Percentiles rank a stretch among this genome's conserved stretches.
Conservation (phyloP, 1,140 invertebrate genomes). For the Cydia strobilella region DNA sequence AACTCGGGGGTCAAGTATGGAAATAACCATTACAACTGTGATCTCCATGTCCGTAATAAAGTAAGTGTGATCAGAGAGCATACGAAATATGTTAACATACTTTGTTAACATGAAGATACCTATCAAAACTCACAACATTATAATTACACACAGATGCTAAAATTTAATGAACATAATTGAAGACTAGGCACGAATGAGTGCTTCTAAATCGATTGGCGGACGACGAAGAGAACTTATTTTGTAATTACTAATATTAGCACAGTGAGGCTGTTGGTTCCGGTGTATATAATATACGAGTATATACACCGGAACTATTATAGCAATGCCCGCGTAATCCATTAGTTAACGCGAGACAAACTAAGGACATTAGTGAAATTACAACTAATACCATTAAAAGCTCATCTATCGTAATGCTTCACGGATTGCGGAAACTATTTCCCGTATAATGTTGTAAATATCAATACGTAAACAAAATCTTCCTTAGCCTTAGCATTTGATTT, state of each 20-base stretch:
- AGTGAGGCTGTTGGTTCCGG: not conserved
- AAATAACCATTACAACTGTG: not conserved
- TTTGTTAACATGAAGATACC: not conserved
- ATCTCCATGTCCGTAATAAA: not conserved
- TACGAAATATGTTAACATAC: no score
- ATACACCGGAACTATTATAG: no score
- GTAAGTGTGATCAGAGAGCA: not conserved
- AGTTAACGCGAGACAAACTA: conserved; percentile 51
- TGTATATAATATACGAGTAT: no score
- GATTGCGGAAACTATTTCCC: conserved; percentile 12
- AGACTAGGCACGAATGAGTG: not conserved
- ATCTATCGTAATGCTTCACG: conserved; percentile 43
- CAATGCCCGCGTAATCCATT: conserved; percentile 51
- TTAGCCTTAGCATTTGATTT: no score
- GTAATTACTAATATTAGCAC: not conserved
- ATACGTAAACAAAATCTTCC: not conserved
- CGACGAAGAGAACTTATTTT: not conserved
- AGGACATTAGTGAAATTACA: conserved; percentile 62
- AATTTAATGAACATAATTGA: not conserved
- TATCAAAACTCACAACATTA: not conserved
- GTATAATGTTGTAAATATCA: not conserved
- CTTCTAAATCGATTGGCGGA: not conserved
- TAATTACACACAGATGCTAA: not conserved
- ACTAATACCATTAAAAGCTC: conserved; percentile 65
- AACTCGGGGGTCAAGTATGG: not conserved